Evolutionary conservation across 92 coral and sea anemone species (phyloP).

Genomic region (Epizoanthus scotinus): DNA sequence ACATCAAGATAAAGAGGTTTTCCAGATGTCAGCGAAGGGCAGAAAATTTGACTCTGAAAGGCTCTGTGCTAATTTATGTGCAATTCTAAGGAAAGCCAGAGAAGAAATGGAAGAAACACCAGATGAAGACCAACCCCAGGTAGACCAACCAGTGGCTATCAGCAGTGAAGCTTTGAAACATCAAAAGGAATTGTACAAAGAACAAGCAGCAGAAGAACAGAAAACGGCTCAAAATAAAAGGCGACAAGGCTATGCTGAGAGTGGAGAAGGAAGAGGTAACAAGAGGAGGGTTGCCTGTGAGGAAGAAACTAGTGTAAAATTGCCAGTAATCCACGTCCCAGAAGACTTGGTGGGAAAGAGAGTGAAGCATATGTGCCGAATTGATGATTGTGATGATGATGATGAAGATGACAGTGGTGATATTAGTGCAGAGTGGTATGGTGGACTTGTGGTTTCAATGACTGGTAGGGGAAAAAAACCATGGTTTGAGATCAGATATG

Average conservation of each 20-base stretch:
- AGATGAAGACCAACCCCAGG: no score
- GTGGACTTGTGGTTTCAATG: background rate
- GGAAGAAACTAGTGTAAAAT: background rate
- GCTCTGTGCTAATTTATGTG: no score
- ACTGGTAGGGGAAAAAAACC: background rate
- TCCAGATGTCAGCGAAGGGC: no score
- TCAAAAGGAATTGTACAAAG: constrained; percentile 23
- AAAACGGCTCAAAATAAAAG: constrained; percentile 9
- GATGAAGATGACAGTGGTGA: background rate
- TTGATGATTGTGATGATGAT: background rate
- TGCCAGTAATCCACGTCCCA: background rate
- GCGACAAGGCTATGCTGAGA: background rate
- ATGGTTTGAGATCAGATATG: no score
- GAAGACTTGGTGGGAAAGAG: constrained; percentile 23
- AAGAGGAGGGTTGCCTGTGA: background rate
- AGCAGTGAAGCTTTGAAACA: constrained; percentile 29
- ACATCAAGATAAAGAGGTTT: no score
- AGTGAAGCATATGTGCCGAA: constrained; percentile 9
- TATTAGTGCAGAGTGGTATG: background rate
- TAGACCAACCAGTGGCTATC: no score
- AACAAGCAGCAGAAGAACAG: constrained; percentile 13
- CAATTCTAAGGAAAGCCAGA: no score
- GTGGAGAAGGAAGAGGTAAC: background rate
- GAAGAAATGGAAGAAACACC: no score
- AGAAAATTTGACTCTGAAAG: no score